Conservation (phyloP, 2,888 invertebrate genomes). For the Xanthorhoe designata region DNA sequence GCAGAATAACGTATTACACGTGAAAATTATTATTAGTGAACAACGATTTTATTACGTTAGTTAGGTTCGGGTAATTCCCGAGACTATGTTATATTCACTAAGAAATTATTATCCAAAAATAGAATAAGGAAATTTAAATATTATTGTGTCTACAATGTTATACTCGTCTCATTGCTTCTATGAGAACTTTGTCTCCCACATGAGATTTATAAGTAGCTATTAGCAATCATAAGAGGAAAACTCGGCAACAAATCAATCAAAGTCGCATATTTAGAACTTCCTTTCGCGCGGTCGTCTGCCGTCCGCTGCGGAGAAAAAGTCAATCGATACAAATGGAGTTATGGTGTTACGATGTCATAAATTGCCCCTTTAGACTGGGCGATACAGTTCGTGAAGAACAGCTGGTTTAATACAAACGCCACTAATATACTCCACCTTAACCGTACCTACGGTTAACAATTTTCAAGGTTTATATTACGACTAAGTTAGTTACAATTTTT, state of each 20-base stretch:
- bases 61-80: not conserved
- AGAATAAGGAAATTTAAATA: not conserved
- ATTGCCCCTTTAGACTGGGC: conserved; percentile 51
- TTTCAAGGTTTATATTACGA: too few relatives aligned
- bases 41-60: not conserved
- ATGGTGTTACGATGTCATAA: conserved; percentile 63
- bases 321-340: conserved; percentile 66
- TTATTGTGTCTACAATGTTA: not conserved
- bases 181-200: not conserved
- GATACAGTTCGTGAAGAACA: conserved; percentile 8
- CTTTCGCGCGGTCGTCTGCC: conserved; percentile 34
- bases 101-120: not conserved
- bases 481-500: too few relatives aligned
- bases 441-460: too few relatives aligned
- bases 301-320: conserved; percentile 53
- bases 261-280: conserved; percentile 39
- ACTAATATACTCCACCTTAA: too few relatives aligned
- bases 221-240: conserved; percentile 27
- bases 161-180: not conserved
- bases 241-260: conserved; percentile 30
- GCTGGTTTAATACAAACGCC: not conserved
- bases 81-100: not conserved
- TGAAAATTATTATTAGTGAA: too few relatives aligned
- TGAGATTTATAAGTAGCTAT: conserved; percentile 19
- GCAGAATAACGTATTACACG: conserved; percentile 6